Evolutionary conservation across 2,113 vertebrate genomes (phyloP).

Genomic region (Acanthisitta chloris): DNA sequence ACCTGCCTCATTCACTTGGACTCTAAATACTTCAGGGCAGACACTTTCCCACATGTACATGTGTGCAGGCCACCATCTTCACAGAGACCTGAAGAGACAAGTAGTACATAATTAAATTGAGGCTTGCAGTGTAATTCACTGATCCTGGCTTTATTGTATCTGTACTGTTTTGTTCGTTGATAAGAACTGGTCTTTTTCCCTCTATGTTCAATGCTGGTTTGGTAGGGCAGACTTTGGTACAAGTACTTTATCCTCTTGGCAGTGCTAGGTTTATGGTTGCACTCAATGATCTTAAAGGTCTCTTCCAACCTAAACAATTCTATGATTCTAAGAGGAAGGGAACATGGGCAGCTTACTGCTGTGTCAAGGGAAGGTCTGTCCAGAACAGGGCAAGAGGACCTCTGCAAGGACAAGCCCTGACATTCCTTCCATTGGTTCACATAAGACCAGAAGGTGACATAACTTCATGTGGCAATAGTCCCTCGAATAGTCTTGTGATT

Average conservation of each 20-base stretch:
- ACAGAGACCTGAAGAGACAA: not conserved
- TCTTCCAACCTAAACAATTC: not conserved
- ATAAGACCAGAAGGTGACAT: not conserved
- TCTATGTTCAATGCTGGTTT: rapidly evolving
- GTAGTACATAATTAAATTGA: not conserved
- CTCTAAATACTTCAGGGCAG: not conserved
- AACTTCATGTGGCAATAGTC: not conserved
- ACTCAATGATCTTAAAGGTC: not conserved
- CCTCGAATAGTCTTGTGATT: not conserved
- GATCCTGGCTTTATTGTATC: not conserved
- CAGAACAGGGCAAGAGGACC: not conserved
- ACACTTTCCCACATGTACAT: not conserved
- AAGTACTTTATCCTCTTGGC: not conserved
- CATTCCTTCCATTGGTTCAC: not conserved
- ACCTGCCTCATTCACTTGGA: not conserved
- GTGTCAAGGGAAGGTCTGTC: not conserved
- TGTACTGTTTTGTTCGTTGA: not conserved
- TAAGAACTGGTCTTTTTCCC: not conserved
- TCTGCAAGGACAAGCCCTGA: not conserved
- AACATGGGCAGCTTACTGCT: not conserved
- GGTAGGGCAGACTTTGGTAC: not conserved
- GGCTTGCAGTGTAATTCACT: not conserved
- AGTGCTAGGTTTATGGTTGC: not conserved
- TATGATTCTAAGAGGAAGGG: not conserved
- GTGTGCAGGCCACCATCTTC: not conserved